Conservation (phyloP, 1,140 invertebrate species). For the Caerostris extrusa region DNA sequence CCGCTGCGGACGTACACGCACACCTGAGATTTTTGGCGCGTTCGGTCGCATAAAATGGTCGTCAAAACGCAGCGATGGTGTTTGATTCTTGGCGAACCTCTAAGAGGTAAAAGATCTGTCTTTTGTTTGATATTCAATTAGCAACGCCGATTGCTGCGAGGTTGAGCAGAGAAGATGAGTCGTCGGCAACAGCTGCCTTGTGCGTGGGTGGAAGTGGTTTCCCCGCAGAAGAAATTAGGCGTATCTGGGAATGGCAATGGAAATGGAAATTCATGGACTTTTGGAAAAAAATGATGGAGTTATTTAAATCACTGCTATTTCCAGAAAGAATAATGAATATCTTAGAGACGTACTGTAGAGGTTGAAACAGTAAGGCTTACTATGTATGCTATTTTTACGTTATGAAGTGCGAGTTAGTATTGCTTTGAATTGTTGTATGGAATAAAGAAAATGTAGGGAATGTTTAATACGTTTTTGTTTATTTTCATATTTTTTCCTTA, state of each 20-base stretch:
- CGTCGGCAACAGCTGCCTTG: neutral
- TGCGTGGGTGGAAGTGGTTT: slow-evolving; percentile 21
- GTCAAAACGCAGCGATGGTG: neutral
- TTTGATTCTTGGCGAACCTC: slow-evolving; percentile 28
- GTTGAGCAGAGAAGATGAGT: neutral
- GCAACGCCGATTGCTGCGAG: neutral
- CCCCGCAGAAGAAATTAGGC: neutral
- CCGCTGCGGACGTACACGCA: slow-evolving; percentile 61
- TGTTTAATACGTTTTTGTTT: no score
- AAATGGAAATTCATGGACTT: no score
- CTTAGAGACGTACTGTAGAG: no score
- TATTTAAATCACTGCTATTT: no score
- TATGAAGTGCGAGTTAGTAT: no score
- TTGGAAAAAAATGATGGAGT: no score
- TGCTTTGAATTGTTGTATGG: no score
- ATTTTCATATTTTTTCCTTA: no score
- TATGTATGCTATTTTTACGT: no score
- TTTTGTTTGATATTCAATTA: slow-evolving; percentile 72
- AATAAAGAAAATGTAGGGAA: no score
- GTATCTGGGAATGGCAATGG: neutral
- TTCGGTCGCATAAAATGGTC: slow-evolving; percentile 34
- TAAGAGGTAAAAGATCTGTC: slow-evolving; percentile 43
- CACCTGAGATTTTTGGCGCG: slow-evolving; percentile 71
- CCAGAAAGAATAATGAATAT: no score
- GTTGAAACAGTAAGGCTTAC: no score